Percentiles rank a stretch among this genome's conserved stretches.
Conservation (phyloP, 2,113 vertebrate species). For the Hyaena hyaena region DNA sequence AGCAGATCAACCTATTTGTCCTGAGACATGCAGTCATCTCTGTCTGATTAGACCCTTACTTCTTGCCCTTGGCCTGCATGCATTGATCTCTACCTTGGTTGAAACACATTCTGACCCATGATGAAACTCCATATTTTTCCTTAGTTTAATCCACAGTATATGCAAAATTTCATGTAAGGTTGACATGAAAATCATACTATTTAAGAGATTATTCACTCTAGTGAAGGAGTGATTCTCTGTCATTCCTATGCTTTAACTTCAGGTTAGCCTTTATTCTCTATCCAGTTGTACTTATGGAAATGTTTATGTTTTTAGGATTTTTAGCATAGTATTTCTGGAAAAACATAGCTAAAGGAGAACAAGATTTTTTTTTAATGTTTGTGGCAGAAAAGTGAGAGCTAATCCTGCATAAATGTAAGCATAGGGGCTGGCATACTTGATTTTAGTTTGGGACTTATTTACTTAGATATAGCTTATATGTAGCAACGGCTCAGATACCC, state of each 20-base stretch:
- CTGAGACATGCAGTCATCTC: not conserved
- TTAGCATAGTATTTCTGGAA: not conserved
- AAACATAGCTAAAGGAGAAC: not conserved
- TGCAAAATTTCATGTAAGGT: not conserved
- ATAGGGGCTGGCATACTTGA: not conserved
- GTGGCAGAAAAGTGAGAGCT: not conserved
- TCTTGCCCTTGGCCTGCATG: not conserved
- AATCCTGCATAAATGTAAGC: not conserved
- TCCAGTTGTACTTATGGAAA: not conserved
- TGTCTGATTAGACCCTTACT: not conserved
- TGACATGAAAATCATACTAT: not conserved
- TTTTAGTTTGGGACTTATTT: not conserved
- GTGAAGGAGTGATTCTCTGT: not conserved
- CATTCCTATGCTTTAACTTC: not conserved
- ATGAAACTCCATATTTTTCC: not conserved
- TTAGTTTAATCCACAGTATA: not conserved
- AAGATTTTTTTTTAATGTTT: not conserved
- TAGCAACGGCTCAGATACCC: not conserved
- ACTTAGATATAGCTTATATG: not conserved
- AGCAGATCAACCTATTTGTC: not conserved
- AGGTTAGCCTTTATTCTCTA: not conserved
- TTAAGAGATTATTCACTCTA: not conserved
- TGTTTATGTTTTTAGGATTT: not conserved
- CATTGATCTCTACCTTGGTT: not conserved
- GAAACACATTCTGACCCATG: not conserved